Conservation (phyloP, 2,113 vertebrate species). For the Nasalis larvatus region DNA sequence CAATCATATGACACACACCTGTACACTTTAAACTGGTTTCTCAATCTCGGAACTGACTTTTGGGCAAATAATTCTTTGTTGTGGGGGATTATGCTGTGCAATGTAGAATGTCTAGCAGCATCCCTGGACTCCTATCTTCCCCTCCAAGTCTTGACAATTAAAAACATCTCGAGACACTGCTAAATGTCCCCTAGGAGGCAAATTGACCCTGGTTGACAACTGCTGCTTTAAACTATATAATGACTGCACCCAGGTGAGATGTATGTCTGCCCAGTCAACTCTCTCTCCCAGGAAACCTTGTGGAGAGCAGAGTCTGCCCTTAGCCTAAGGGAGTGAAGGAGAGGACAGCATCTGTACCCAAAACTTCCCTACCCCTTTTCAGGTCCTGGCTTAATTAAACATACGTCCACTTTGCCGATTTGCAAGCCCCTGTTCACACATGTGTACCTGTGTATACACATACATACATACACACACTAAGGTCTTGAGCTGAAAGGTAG, state of each 20-base stretch:
- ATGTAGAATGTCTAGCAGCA: not conserved
- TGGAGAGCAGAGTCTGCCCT: not conserved
- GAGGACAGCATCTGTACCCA: not conserved
- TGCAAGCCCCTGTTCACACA: not conserved
- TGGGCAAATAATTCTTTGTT: not conserved
- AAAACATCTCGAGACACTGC: not conserved
- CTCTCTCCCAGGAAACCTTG: not conserved
- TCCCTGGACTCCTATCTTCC: not conserved
- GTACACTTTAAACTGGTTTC: conserved; percentile 29
- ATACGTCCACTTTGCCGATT: not conserved
- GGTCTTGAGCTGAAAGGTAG: not conserved
- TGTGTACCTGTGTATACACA: not conserved
- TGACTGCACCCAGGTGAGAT: not conserved
- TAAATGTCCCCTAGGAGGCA: not conserved
- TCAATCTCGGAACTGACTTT: not conserved
- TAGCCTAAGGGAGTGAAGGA: not conserved
- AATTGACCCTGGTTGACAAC: not conserved
- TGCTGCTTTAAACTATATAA: not conserved
- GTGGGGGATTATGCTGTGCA: not conserved
- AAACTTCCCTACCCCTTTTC: not conserved
- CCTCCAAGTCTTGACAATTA: not conserved
- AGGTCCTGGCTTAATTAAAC: not conserved
- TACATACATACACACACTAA: not conserved
- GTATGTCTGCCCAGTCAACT: not conserved
- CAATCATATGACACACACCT: not conserved